A percentile compares a stretch with the other conserved stretches of the same genome.
Evolutionary conservation across 2,113 vertebrate genomes (phyloP).

Genomic region (Myanophis thanlyinensis): DNA sequence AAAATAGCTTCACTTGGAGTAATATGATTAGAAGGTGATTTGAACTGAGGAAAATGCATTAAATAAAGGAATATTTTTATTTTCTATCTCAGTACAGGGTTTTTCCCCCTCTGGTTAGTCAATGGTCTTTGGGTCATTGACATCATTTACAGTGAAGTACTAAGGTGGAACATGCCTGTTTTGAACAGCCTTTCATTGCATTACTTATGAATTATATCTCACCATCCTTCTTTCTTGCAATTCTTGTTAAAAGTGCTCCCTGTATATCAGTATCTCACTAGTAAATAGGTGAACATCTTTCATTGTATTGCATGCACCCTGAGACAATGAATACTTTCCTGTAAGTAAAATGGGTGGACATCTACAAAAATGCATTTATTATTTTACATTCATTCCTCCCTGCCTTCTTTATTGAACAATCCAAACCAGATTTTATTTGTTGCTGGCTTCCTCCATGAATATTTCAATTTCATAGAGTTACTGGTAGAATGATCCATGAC

Average conservation of each 20-base stretch:
- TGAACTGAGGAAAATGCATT: not conserved
- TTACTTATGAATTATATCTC: not conserved
- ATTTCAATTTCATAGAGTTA: slow-evolving; percentile 1
- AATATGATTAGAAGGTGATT: not conserved
- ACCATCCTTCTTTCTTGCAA: not conserved
- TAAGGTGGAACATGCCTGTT: not conserved
- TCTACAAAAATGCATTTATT: not conserved
- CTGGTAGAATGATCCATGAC: not conserved
- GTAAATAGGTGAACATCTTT: not conserved
- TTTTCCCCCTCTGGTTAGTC: not conserved
- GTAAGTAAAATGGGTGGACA: not conserved
- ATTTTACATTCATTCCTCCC: not conserved
- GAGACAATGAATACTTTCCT: not conserved
- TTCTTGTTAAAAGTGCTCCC: not conserved
- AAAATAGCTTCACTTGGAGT: not conserved
- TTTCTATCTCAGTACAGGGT: not conserved
- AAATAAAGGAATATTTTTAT: not conserved
- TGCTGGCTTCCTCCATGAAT: slow-evolving; percentile 10
- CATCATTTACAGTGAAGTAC: not conserved
- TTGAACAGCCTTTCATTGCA: not conserved
- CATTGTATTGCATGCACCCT: not conserved
- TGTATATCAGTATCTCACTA: not conserved
- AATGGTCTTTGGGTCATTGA: not conserved
- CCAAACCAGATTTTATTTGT: slow-evolving; percentile 11
- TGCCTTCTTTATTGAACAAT: not conserved